These are phyloP conservation scores for Petroica traversi DNA, from an alignment of 2,113 vertebrate genomes.

Conservation along the genomic window DNA sequence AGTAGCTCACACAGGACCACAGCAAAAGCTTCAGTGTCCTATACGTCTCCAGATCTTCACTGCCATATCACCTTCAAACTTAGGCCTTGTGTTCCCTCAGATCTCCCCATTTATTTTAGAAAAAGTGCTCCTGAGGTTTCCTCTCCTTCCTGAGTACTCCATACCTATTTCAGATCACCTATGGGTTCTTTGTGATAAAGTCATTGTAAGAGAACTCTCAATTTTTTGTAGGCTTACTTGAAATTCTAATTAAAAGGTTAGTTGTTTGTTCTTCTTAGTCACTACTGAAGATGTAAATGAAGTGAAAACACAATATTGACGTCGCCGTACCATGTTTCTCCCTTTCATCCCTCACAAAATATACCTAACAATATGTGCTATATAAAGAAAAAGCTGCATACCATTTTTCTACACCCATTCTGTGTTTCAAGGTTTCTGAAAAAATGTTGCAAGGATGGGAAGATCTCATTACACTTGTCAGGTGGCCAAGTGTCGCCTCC, in stretches of 20 bases:
- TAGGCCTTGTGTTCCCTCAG: rapidly evolving
- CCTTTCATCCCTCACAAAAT: rapidly evolving
- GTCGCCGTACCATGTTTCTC: background rate
- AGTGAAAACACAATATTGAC: background rate
- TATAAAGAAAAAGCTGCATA: background rate
- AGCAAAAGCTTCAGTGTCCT: background rate
- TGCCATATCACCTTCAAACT: background rate
- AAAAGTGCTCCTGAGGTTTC: background rate
- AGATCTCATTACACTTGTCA: background rate
- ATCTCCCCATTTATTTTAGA: background rate
- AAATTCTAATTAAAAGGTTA: background rate
- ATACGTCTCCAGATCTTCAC: background rate
- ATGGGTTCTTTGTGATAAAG: background rate
- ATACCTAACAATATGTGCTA: rapidly evolving
- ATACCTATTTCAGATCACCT: background rate
- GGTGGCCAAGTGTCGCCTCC: background rate
- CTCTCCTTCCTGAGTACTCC: rapidly evolving
- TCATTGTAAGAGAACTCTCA: background rate
- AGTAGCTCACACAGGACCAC: background rate
- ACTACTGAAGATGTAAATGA: background rate
- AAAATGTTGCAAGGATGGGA: background rate
- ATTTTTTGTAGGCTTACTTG: background rate
- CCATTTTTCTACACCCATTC: background rate
- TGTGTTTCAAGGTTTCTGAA: background rate
- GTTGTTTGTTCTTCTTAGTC: background rate